These are phyloP conservation scores for Palythoa grandis DNA, from an alignment of 92 coral and sea anemone species.

Conservation along the genomic window DNA sequence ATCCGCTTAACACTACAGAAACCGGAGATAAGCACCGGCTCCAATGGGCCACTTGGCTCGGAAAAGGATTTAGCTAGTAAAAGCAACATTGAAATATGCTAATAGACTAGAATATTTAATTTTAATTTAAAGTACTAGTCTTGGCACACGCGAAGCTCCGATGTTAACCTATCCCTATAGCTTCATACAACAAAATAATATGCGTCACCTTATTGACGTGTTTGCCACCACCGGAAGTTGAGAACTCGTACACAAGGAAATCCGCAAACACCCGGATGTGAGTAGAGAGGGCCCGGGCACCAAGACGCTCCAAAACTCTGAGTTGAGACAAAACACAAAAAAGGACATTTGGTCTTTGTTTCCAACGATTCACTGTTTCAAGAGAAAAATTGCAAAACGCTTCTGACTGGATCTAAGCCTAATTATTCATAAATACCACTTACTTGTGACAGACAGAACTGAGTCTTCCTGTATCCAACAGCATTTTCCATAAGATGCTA, in stretches of 20 bases:
- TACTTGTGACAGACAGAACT: constrained; percentile 86
- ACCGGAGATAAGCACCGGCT: too few species aligned
- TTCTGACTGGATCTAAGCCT: neutral
- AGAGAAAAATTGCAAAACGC: neutral
- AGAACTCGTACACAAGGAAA: constrained; percentile 90
- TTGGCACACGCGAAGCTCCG: too few species aligned
- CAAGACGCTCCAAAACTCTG: constrained; percentile 89
- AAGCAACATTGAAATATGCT: too few species aligned
- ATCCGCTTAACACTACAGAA: too few species aligned
- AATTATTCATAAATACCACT: constrained; percentile 38
- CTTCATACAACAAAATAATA: too few species aligned
- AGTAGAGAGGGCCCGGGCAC: constrained; percentile 91
- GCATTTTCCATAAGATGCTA: constrained; percentile 94
- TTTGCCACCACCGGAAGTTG: constrained; percentile 80
- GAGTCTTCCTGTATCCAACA: constrained; percentile 83
- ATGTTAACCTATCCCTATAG: too few species aligned
- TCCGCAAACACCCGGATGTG: constrained; percentile 98
- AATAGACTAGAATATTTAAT: too few species aligned
- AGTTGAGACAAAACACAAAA: neutral
- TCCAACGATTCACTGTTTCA: neutral
- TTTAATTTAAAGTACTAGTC: too few species aligned
- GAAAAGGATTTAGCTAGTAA: too few species aligned
- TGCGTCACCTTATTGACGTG: constrained; percentile 80
- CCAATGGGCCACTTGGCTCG: too few species aligned
- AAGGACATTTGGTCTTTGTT: neutral